These are phyloP conservation scores for Diprion similis DNA, from an alignment of 1,140 invertebrate genomes.

Conservation along the genomic window DNA sequence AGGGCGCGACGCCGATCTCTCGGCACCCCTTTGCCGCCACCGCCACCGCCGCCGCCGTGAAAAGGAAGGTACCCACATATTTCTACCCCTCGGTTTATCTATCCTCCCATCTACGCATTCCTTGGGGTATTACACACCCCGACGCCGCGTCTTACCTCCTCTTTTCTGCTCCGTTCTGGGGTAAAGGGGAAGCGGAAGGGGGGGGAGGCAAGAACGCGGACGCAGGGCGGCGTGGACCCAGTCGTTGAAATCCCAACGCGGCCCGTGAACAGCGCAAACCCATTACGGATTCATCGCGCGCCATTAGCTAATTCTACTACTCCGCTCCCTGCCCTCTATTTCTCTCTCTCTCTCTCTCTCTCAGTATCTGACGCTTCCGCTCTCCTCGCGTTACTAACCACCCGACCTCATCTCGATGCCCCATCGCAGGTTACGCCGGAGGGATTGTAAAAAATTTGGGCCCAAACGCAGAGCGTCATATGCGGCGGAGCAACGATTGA, in stretches of 20 bases:
- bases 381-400: too few relatives aligned
- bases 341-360: too few relatives aligned
- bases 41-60: not conserved
- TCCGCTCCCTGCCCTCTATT: too few relatives aligned
- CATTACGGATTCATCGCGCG: slow-evolving; percentile 63
- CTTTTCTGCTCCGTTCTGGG: not conserved
- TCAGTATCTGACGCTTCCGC: too few relatives aligned
- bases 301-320: slow-evolving; percentile 62
- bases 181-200: too few relatives aligned
- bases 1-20: not conserved
- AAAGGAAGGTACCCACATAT: not conserved
- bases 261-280: slow-evolving; percentile 57
- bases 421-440: too few relatives aligned
- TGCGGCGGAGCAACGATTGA: too few relatives aligned
- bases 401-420: too few relatives aligned
- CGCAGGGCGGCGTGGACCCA: not conserved
- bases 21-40: not conserved
- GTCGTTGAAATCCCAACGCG: slow-evolving; percentile 55
- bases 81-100: slow-evolving; percentile 36
- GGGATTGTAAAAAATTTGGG: too few relatives aligned
- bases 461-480: too few relatives aligned
- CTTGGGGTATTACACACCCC: slow-evolving; percentile 58
- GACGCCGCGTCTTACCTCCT: not conserved
- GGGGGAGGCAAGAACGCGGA: too few relatives aligned
- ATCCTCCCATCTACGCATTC: slow-evolving; percentile 61